Percentiles rank a stretch among this genome's conserved stretches.
Conservation (phyloP, 1,140 invertebrate genomes). For the Trichonephila inaurata region DNA sequence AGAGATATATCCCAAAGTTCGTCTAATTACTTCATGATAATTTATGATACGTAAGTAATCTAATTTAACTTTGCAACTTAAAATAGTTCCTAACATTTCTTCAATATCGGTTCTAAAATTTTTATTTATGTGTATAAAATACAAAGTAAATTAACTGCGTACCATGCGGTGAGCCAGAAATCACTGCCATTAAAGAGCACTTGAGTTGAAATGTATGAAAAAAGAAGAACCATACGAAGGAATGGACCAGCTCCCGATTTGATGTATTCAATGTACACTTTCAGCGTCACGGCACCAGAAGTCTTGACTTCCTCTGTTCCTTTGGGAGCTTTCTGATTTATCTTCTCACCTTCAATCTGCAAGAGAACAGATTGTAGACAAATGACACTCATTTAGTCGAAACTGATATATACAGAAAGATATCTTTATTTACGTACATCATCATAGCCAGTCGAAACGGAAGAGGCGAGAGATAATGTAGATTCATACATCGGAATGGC, state of each 20-base stretch:
- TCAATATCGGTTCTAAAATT: no score
- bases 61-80: no score
- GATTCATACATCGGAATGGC: conserved; percentile 72
- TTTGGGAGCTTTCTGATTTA: conserved; percentile 57
- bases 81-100: no score
- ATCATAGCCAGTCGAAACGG: conserved; percentile 19
- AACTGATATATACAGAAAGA: background rate
- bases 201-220: conserved; percentile 77
- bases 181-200: conserved; percentile 78
- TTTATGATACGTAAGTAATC: no score
- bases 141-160: background rate
- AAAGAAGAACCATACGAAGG: conserved; percentile 63
- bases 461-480: conserved; percentile 56
- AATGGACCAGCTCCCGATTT: conserved; percentile 76
- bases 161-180: conserved; percentile 78
- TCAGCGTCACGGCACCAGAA: conserved; percentile 71
- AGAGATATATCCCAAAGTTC: no score
- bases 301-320: conserved; percentile 75
- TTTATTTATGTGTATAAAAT: background rate
- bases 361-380: background rate
- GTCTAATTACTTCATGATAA: no score
- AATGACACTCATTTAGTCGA: background rate
- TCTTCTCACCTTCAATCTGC: conserved; percentile 39
- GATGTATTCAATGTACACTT: conserved; percentile 77
- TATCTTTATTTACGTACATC: conserved; percentile 45